A percentile compares a stretch with the other conserved stretches of the same genome.
These are phyloP conservation scores for Heteropelma amictum DNA, from an alignment of 2,888 invertebrate genomes.

Conservation along the genomic window DNA sequence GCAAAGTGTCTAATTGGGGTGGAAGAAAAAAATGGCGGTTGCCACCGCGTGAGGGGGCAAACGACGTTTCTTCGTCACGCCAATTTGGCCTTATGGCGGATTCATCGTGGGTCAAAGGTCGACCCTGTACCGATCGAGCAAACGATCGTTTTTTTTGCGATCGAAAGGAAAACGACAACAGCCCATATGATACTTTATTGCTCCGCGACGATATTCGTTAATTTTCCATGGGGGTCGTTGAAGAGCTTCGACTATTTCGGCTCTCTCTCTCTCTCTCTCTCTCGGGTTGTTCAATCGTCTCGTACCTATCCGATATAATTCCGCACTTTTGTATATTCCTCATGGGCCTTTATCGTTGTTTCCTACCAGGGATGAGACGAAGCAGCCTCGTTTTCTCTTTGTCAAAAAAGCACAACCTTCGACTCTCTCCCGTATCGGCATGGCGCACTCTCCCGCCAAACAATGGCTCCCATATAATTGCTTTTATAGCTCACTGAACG, in stretches of 20 bases:
- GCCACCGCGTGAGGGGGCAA: neutral
- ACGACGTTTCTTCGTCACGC: no score
- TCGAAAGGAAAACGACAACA: no score
- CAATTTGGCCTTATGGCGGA: neutral
- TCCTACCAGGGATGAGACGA: neutral
- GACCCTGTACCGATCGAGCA: no score
- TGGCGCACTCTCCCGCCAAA: constrained; percentile 76
- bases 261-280: constrained; percentile 50
- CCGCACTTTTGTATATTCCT: constrained; percentile 47
- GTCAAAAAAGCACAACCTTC: constrained; percentile 60
- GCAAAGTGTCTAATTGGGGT: constrained; percentile 54
- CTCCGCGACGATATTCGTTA: constrained; percentile 69
- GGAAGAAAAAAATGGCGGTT: constrained; percentile 52
- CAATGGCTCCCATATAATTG: constrained; percentile 77
- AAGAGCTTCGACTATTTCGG: constrained; percentile 51
- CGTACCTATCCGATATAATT: constrained; percentile 46
- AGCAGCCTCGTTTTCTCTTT: constrained; percentile 26
- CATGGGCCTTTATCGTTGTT: constrained; percentile 52
- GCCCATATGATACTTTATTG: constrained; percentile 71
- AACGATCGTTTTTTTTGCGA: no score
- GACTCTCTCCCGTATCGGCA: constrained; percentile 74
- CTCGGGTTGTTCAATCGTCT: constrained; percentile 39
- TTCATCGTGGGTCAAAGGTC: neutral
- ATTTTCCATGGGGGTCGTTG: constrained; percentile 65
- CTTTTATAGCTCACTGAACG: constrained; percentile 78